A percentile compares a stretch with the other conserved stretches of the same genome.
These are phyloP conservation scores for Oegoconia quadripuncta DNA, from an alignment of 2,888 invertebrate genomes.

Conservation along the genomic window DNA sequence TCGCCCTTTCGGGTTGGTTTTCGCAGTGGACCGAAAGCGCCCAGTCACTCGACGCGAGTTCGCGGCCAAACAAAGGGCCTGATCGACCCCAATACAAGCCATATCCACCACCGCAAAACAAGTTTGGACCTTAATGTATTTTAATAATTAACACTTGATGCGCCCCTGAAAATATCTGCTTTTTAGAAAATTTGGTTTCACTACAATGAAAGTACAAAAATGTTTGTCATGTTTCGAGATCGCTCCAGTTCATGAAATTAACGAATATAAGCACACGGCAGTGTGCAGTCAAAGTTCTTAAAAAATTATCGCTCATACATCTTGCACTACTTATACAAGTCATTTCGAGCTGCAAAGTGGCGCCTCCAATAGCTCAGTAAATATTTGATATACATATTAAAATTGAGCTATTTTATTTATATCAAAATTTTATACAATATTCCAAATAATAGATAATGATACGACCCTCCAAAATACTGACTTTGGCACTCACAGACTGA, in stretches of 20 bases:
- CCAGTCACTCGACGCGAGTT: conserved; percentile 66
- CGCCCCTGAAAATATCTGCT: conserved; percentile 22
- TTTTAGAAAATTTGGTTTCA: conserved; percentile 1
- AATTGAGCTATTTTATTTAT: too few relatives aligned
- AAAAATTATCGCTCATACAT: too few relatives aligned
- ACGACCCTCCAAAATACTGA: too few relatives aligned
- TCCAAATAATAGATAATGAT: too few relatives aligned
- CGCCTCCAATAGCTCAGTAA: too few relatives aligned
- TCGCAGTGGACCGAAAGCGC: conserved; percentile 42
- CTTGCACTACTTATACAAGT: too few relatives aligned
- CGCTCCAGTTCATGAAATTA: not conserved
- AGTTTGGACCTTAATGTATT: conserved; percentile 68
- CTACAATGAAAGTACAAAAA: not conserved
- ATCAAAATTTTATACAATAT: too few relatives aligned
- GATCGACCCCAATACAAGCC: conserved; percentile 50
- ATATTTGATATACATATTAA: too few relatives aligned
- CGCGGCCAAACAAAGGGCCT: conserved; percentile 57
- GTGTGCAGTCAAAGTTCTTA: too few relatives aligned
- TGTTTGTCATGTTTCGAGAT: not conserved
- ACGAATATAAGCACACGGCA: too few relatives aligned
- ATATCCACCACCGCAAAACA: conserved; percentile 42
- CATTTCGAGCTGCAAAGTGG: too few relatives aligned
- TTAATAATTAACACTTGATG: conserved; percentile 63
- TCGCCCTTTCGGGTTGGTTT: conserved; percentile 57
- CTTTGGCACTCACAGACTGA: too few relatives aligned